Evolutionary conservation across 1,140 invertebrate genomes (phyloP), one percentile per base, ranked within the genome.

Genomic region (Zaprionus tsacasi): DNA sequence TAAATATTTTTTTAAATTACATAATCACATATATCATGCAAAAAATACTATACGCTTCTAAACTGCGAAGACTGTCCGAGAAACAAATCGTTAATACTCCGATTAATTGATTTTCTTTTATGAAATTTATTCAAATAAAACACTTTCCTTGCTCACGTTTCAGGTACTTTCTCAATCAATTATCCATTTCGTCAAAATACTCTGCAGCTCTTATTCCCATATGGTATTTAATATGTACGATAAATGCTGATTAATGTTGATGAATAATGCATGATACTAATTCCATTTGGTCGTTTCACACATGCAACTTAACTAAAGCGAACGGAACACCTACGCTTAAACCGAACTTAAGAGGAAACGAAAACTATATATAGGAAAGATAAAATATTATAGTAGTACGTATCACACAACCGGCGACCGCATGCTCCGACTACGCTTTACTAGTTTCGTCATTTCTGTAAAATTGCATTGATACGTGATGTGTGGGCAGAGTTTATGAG

Each of bases 371-470:
- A 52, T 60, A 13, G 2, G 68, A 63, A 70, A 56, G 55, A 59
- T 73, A 69, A 59, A 74, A 57, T 52, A 36, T 58, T 25, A 43
- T 66, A 54, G 55, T 15, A n/a, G 45, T 50, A 45, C 27, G 67
- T 68, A 75, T 78, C 59, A 75, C 63, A 90, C 66, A 88, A 85
- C 85, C 85, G 81, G 74, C 75, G 81, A 74, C 68, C 70, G 76
- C 82, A 88, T 88, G 85, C 85, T 89, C 81, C 76, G 70, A 79
- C 85, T 88, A 88, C 68, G 74, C 85, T 81, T 81, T 66, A 78
- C 78, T 89, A 89, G 67, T 74, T 45, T 69, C 36, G 63, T 71
- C 73, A 57, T 27, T 68, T 50, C 54, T 74, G 83, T 81, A 83
- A 87, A 83, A 83, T 78, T 83, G 68, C 85, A 82, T 80, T 87